Percentiles rank a stretch among this genome's conserved stretches.
These are phyloP conservation scores for Phrynosoma platyrhinos DNA, from an alignment of 2,113 vertebrate genomes.

Conservation along the genomic window DNA sequence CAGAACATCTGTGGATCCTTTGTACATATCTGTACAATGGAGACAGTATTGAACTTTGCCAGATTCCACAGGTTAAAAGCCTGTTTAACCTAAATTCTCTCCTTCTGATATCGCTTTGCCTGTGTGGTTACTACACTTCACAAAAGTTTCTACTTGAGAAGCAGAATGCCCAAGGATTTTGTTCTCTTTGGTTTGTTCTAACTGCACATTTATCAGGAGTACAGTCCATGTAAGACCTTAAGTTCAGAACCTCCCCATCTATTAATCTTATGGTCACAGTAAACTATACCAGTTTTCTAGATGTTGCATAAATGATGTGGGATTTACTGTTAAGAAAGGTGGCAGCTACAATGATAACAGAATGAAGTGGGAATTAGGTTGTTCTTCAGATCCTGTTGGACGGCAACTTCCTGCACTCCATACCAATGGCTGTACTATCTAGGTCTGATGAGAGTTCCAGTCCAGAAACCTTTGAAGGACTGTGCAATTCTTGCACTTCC, in stretches of 20 bases:
- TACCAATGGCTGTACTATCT: no score
- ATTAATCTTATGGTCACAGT: not conserved
- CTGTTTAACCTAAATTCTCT: no score
- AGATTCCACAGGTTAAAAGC: no score
- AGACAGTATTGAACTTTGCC: no score
- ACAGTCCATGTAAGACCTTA: not conserved
- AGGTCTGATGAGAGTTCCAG: not conserved
- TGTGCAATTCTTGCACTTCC: slow-evolving; percentile 3
- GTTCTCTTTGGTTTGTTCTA: not conserved
- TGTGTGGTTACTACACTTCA: not conserved
- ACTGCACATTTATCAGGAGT: not conserved
- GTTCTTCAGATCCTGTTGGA: no score
- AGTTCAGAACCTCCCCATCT: not conserved
- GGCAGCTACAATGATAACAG: not conserved
- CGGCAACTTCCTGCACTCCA: no score
- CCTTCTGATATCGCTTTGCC: not conserved
- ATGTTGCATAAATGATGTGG: not conserved
- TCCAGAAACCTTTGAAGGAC: not conserved
- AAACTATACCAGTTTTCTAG: not conserved
- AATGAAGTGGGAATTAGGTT: not conserved
- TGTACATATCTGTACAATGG: no score
- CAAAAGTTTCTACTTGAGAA: not conserved
- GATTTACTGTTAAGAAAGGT: not conserved
- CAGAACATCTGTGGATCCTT: no score
- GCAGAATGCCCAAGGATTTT: not conserved